These are phyloP conservation scores for Triops cancriformis DNA, from an alignment of 1,140 invertebrate genomes.

Conservation along the genomic window DNA sequence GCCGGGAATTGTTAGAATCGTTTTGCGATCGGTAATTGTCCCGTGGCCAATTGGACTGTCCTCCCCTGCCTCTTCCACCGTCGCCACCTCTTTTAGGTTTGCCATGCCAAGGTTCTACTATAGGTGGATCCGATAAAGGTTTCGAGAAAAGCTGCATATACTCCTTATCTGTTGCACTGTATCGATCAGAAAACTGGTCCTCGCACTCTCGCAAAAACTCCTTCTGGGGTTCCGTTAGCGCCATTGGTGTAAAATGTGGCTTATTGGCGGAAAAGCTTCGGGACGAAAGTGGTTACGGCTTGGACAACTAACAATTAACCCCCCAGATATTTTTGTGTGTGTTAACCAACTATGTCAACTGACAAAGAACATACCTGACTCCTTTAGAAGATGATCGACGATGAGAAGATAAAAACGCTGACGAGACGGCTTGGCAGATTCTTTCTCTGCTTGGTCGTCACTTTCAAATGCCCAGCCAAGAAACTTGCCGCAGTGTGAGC, in stretches of 20 bases:
- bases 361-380: constrained; percentile 35
- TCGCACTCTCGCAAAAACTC: constrained; percentile 46
- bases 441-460: constrained; percentile 29
- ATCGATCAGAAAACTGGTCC: constrained; percentile 45
- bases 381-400: constrained; percentile 36
- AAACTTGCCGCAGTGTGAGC: constrained; percentile 40
- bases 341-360: not conserved
- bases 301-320: constrained; percentile 5
- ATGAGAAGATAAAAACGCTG: constrained; percentile 38
- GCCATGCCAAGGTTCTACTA: constrained; percentile 45
- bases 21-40: not conserved
- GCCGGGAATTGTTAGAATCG: not conserved
- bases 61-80: constrained; percentile 3
- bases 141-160: constrained; percentile 41
- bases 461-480: constrained; percentile 43
- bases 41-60: not conserved
- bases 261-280: constrained; percentile 25
- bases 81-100: constrained; percentile 32
- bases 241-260: not conserved
- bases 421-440: constrained; percentile 30
- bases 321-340: not conserved
- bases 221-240: constrained; percentile 39
- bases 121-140: constrained; percentile 40
- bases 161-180: constrained; percentile 44
- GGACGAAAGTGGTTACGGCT: constrained; percentile 20